phyloP scores from a whole-genome alignment of 2,888 invertebrate genomes.

The Matsumyia berberina region DNA sequence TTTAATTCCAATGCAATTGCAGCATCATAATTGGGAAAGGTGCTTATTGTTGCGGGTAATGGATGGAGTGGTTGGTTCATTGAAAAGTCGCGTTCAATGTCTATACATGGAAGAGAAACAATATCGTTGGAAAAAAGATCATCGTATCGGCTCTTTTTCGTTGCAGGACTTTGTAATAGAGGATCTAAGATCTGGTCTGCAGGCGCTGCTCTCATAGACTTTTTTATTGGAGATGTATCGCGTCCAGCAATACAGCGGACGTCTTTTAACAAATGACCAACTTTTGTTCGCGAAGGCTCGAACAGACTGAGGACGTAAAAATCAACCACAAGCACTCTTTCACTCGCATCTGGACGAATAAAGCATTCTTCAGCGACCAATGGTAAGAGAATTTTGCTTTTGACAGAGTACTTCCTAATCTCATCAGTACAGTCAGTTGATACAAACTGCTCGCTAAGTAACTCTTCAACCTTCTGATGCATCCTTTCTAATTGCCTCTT shows the following conservation, averaged over 20 bases:
- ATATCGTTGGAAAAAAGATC: neutral
- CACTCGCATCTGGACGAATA: conserved; percentile 39
- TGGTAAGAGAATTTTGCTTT: conserved; percentile 19
- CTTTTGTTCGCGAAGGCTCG: conserved; percentile 82
- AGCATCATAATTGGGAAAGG: neutral
- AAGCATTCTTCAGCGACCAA: conserved; percentile 46
- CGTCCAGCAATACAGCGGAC: conserved; percentile 88
- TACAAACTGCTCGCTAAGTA: conserved; percentile 78
- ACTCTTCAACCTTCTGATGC: conserved; percentile 77
- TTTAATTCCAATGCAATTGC: neutral
- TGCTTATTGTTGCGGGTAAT: conserved; percentile 76
- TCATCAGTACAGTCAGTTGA: conserved; percentile 59
- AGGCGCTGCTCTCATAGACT: conserved; percentile 65
- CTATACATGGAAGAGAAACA: neutral
- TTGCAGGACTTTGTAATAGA: conserved; percentile 36
- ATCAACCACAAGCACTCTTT: conserved; percentile 76
- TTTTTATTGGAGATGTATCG: conserved; percentile 85
- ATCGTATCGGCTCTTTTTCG: conserved; percentile 59
- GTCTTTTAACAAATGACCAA: conserved; percentile 86
- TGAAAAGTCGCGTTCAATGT: neutral
- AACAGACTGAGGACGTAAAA: conserved; percentile 85
- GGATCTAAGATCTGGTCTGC: neutral
- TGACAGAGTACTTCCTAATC: neutral
- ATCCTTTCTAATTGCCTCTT: conserved; percentile 80
- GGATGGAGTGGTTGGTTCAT: conserved; percentile 60